Conservation (phyloP, 2,113 vertebrate genomes). For the Physeter macrocephalus region DNA sequence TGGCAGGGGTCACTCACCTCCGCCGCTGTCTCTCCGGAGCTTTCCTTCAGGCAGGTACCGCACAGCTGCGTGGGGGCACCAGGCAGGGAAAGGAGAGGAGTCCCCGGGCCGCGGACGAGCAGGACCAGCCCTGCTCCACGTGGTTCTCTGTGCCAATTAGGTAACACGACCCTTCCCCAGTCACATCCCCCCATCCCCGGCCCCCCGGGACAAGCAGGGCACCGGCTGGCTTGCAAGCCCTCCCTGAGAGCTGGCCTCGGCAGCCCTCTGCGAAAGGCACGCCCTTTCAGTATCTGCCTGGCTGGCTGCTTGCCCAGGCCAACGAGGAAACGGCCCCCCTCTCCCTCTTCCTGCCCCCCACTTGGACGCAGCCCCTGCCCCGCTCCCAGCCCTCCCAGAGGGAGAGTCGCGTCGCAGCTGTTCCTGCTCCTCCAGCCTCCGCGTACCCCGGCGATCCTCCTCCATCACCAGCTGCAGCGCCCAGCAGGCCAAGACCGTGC, state of each 20-base stretch:
- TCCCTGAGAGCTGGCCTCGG: background rate
- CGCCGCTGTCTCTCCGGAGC: background rate
- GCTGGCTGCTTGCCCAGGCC: background rate
- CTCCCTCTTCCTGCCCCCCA: too few relatives aligned
- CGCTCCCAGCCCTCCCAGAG: background rate
- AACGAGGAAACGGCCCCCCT: background rate
- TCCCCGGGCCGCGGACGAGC: too few relatives aligned
- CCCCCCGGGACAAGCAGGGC: background rate
- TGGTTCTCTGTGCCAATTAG: background rate
- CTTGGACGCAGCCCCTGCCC: background rate
- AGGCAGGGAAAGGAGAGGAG: background rate
- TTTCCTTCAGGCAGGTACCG: background rate
- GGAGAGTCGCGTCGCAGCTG: background rate
- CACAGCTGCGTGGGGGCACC: background rate
- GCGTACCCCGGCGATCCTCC: background rate
- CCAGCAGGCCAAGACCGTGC: background rate
- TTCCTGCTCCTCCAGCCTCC: background rate
- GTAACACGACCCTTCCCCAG: background rate
- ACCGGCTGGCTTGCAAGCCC: background rate
- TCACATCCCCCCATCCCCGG: too few relatives aligned
- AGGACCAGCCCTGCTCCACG: background rate
- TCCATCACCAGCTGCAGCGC: background rate
- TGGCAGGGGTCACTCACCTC: background rate
- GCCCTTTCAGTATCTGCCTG: background rate
- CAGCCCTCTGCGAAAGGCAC: accelerated